Evolutionary conservation across 2,888 invertebrate species (phyloP), one percentile per base, ranked within the genome.

Genomic region (Tetragonula carbonaria): DNA sequence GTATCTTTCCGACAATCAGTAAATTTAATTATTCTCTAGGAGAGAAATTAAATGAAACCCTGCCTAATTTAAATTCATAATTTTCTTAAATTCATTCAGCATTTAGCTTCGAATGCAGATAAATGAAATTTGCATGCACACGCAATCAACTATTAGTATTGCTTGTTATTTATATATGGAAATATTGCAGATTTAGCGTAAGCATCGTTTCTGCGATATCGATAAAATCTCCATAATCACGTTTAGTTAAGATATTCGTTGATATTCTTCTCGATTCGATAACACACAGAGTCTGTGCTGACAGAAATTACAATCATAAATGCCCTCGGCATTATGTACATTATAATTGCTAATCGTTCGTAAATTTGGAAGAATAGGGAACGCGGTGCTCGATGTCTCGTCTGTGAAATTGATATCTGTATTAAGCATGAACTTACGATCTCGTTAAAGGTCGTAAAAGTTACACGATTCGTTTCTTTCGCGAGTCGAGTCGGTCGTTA

Each of bases 381-480:
- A 80, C 70, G 45, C 45, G 65, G 74, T 65, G 51, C 70, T 71
- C 21, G 80, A 45, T 51, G 74, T 81, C 76, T 63, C 57, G 75
- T 78, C 78, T 71, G 78, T 55, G 65, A 82, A 82, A 85, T 82
- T 85, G 86, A 85, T 82, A 82, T 66, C 57, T 75, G 72, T 85
- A 45, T 86, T 85, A 86, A 81, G 82, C 70, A 71, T 78, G 79
- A 86, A 85, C 73, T 82, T 73, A 62, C 65, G 78, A 78, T 78
- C 82, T 85, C 85, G 86, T 86, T 86, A 86, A 86, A 86, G 85
- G 85, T 86, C 82, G 78, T 78, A 86, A 82, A 81, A 85, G 75
- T 85, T 78, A 71, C 79, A 85, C 85, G 86, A 86, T 85, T 82
- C 85, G 80, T 85, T 78, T 82, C 81, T 79, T 80, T 78, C 74